A percentile compares a stretch with the other conserved stretches of the same genome.
These are phyloP conservation scores for Ecdyonurus torrentis DNA, from an alignment of 2,888 invertebrate species.

Conservation along the genomic window DNA sequence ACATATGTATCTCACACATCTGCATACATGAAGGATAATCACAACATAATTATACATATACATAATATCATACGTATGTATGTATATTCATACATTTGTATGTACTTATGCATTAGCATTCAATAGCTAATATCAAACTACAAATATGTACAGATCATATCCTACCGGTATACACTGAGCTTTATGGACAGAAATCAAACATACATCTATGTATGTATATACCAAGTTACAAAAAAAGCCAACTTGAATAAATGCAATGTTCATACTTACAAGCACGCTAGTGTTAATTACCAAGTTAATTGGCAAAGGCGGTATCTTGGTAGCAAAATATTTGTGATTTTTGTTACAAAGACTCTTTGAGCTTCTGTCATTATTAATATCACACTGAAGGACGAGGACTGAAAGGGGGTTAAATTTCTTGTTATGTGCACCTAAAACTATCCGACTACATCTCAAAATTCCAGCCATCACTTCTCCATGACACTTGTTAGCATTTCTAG, in stretches of 20 bases:
- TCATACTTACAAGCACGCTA: background rate
- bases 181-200: too few relatives aligned
- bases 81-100: background rate
- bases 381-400: background rate
- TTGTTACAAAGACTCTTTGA: background rate
- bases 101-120: background rate
- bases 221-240: background rate
- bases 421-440: background rate
- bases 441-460: background rate
- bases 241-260: background rate
- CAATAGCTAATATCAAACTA: background rate
- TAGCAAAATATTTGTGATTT: background rate
- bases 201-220: too few relatives aligned
- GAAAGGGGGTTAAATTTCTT: background rate
- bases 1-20: background rate
- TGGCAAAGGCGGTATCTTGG: background rate
- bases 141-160: background rate
- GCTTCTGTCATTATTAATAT: background rate
- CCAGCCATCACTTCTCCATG: background rate
- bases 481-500: background rate
- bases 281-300: background rate
- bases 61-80: background rate
- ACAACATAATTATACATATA: background rate
- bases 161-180: background rate
- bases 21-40: background rate